Conservation (phyloP, 1,140 invertebrate genomes). For the Euborellia annulipes region DNA sequence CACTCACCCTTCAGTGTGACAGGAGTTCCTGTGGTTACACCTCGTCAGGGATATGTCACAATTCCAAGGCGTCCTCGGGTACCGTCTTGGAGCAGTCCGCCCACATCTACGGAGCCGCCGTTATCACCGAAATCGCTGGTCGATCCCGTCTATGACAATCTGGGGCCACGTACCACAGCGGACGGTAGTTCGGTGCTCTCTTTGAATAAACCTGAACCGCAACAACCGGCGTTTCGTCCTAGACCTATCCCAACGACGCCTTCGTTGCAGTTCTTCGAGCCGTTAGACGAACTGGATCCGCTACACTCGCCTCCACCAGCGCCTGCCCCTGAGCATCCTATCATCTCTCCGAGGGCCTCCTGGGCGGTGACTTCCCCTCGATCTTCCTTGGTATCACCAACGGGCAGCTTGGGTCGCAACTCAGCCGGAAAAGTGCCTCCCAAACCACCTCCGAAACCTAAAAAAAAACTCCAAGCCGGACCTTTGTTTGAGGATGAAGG, state of each 20-base stretch:
- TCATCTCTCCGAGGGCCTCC: no score
- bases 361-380: no score
- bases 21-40: constrained; percentile 38
- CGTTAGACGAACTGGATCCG: no score
- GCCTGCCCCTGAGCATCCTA: no score
- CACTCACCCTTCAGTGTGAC: constrained; percentile 47
- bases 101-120: constrained; percentile 35
- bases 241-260: constrained; percentile 59
- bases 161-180: constrained; percentile 66
- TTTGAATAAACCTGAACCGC: constrained; percentile 39
- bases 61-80: constrained; percentile 65
- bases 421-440: constrained; percentile 48
- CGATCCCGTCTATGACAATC: constrained; percentile 70
- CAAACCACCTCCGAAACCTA: constrained; percentile 62
- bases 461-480: constrained; percentile 42
- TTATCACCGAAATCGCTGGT: constrained; percentile 32
- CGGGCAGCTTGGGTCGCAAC: neutral
- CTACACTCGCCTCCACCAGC: no score
- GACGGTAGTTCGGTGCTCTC: constrained; percentile 66
- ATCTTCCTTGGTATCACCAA: no score
- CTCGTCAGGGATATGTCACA: constrained; percentile 63
- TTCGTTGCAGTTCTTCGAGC: no score
- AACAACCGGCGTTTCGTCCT: constrained; percentile 48
- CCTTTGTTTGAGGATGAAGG: constrained; percentile 70
- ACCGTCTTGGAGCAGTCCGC: constrained; percentile 56